These are phyloP conservation scores for Cosmia pyralina DNA, from an alignment of 2,888 invertebrate species.

Conservation along the genomic window DNA sequence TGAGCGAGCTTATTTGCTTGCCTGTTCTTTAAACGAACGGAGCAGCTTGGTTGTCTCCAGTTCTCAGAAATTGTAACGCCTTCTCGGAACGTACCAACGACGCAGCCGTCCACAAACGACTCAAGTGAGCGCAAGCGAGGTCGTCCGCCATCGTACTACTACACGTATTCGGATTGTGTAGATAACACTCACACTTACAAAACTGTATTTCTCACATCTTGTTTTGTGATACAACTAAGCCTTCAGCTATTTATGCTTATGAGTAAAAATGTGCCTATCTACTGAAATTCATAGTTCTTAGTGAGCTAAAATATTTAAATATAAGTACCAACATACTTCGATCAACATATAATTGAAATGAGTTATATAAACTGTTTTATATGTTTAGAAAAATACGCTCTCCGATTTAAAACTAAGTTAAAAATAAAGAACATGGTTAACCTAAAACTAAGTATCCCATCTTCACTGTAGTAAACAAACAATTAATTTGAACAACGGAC, in stretches of 20 bases:
- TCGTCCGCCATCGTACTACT: conserved; percentile 81
- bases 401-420: too few relatives aligned
- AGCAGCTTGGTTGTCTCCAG: conserved; percentile 87
- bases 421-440: neutral
- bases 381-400: too few relatives aligned
- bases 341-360: neutral
- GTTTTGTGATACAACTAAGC: conserved; percentile 60
- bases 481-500: neutral
- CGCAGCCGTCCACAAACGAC: conserved; percentile 83
- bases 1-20: conserved; percentile 81
- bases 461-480: neutral
- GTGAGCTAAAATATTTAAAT: neutral
- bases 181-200: conserved; percentile 75
- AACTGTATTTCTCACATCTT: conserved; percentile 67
- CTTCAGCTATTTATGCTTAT: conserved; percentile 58
- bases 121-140: conserved; percentile 87
- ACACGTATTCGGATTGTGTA: conserved; percentile 76
- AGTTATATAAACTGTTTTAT: neutral
- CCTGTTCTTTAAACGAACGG: conserved; percentile 81
- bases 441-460: neutral
- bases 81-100: conserved; percentile 88
- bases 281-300: conserved; percentile 11
- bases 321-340: too few relatives aligned
- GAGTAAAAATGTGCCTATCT: neutral
- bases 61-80: conserved; percentile 90